Evolutionary conservation across 2,113 vertebrate genomes (phyloP).

Genomic region (Burhinus bistriatus): DNA sequence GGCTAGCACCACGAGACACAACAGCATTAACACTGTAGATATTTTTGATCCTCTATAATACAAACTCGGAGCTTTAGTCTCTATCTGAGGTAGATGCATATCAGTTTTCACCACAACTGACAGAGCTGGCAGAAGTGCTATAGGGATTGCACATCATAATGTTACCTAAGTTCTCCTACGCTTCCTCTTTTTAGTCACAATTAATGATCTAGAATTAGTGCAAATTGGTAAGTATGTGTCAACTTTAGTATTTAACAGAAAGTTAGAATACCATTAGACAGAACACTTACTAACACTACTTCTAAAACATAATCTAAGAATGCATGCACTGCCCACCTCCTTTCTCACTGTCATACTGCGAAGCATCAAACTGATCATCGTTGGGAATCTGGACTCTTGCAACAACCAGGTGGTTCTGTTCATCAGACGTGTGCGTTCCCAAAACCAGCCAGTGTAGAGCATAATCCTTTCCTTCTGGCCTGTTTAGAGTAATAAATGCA

Average conservation of each 20-base stretch:
- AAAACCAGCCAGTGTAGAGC: constrained; percentile 88
- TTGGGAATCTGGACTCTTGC: constrained; percentile 93
- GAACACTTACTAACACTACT: background rate
- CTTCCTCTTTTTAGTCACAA: background rate
- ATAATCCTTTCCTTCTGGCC: constrained; percentile 92
- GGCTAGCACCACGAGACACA: background rate
- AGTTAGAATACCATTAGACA: background rate
- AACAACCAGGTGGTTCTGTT: constrained; percentile 95
- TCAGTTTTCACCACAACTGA: background rate
- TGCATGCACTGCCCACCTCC: constrained; percentile 77
- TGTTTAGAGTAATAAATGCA: constrained; percentile 61
- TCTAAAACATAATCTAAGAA: background rate
- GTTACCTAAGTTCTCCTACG: background rate
- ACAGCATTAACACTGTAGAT: background rate
- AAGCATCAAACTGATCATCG: constrained; percentile 88
- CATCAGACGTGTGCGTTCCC: constrained; percentile 91
- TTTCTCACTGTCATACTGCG: constrained; percentile 90
- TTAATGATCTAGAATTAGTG: background rate
- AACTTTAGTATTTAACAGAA: background rate
- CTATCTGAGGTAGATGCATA: background rate
- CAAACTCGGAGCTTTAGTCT: background rate
- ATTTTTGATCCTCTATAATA: background rate
- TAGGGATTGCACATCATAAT: background rate
- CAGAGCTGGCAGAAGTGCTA: background rate
- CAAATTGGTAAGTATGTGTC: fast-evolving